Evolutionary conservation across 2,888 invertebrate species (phyloP).

Genomic region (Steromphala cineraria): DNA sequence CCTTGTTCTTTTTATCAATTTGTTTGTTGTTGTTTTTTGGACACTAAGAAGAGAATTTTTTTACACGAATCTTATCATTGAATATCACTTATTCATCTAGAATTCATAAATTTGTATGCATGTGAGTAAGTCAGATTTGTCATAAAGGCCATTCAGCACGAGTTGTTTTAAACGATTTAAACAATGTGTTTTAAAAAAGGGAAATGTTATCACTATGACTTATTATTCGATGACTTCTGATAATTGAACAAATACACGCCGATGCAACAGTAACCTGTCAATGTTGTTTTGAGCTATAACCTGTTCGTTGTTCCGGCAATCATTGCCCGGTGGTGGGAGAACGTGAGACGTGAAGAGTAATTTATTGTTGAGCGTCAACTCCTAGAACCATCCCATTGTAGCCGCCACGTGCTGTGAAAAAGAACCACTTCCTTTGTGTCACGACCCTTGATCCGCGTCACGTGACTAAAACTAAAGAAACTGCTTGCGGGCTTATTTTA

Average conservation of each 20-base stretch:
- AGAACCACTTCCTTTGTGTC: slow-evolving; percentile 3
- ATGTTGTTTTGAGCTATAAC: too few species aligned
- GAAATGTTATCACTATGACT: too few species aligned
- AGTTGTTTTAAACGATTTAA: too few species aligned
- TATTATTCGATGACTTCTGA: not conserved
- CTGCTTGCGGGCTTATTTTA: slow-evolving; percentile 3
- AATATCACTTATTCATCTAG: too few species aligned
- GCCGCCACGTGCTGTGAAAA: not conserved
- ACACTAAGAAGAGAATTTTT: too few species aligned
- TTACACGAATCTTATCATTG: too few species aligned
- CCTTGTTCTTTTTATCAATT: not conserved
- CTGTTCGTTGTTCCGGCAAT: too few species aligned
- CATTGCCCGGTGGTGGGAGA: not conserved
- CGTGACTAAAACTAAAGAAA: slow-evolving; percentile 15
- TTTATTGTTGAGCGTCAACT: not conserved
- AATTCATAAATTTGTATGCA: too few species aligned
- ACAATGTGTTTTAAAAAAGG: too few species aligned
- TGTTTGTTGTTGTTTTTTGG: not conserved
- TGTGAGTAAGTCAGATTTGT: too few species aligned
- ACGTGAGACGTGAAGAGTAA: not conserved
- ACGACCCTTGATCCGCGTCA: not conserved
- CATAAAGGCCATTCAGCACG: too few species aligned
- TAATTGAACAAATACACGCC: not conserved
- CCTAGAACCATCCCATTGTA: not conserved
- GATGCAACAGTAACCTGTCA: too few species aligned